Percentiles rank a stretch among this genome's conserved stretches.
Evolutionary conservation across 2,113 vertebrate species (phyloP).

Genomic region (Chaetodon auriga): DNA sequence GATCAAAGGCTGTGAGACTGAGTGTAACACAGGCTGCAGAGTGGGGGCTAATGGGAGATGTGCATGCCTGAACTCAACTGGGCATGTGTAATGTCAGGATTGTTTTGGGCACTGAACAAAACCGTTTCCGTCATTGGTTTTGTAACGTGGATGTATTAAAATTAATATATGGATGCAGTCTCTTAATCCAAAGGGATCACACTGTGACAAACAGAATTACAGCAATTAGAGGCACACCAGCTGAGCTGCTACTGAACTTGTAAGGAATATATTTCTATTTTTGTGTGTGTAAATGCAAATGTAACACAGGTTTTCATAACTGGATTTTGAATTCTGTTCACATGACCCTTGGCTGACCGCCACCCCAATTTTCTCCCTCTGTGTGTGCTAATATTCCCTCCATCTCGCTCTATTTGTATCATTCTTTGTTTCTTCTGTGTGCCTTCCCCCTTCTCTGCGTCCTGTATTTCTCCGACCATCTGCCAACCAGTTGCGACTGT

Average conservation of each 20-base stretch:
- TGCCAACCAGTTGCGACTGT: neutral
- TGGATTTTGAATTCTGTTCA: constrained; percentile 24
- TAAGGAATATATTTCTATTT: neutral
- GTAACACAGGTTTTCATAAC: constrained; percentile 10
- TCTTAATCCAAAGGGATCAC: neutral
- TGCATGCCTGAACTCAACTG: constrained; percentile 49
- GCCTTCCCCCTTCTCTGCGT: neutral
- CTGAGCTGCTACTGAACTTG: neutral
- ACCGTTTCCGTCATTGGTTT: constrained; percentile 18
- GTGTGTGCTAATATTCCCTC: constrained; percentile 36
- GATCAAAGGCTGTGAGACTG: constrained; percentile 66
- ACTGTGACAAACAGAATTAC: neutral
- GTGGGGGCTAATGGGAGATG: constrained; percentile 46
- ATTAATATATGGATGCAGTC: neutral
- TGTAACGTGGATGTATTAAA: constrained; percentile 6
- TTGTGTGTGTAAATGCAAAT: neutral
- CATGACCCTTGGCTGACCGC: constrained; percentile 44
- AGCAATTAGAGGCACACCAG: neutral
- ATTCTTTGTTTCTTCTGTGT: constrained; percentile 20
- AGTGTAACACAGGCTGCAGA: constrained; percentile 36
- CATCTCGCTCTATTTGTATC: constrained; percentile 14
- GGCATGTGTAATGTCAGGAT: constrained; percentile 43
- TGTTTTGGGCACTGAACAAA: constrained; percentile 23
- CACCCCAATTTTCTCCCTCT: constrained; percentile 45
- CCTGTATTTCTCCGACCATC: constrained; percentile 5